Evolutionary conservation across 2,113 vertebrate genomes (phyloP).

Genomic region (Scytalopus superciliaris): DNA sequence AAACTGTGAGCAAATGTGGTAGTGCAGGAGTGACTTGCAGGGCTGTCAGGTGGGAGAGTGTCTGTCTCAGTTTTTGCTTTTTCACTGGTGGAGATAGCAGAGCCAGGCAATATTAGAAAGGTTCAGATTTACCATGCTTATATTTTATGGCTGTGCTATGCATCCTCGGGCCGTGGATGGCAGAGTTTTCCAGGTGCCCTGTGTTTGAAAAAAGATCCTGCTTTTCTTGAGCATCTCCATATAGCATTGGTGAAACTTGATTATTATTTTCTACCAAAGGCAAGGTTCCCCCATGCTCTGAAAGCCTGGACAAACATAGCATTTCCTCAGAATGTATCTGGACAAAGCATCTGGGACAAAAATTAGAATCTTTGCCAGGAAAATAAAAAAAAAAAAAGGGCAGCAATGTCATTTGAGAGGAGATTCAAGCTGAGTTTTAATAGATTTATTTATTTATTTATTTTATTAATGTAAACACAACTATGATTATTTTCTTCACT

Average conservation of each 20-base stretch:
- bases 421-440: not conserved
- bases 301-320: not conserved
- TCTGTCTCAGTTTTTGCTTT: not conserved
- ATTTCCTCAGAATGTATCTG: not conserved
- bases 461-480: not conserved
- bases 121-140: not conserved
- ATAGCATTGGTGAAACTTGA: not conserved
- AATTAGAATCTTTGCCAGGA: not conserved
- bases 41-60: not conserved
- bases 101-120: not conserved
- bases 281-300: not conserved
- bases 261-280: not conserved
- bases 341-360: not conserved
- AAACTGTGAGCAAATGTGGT: not conserved
- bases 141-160: not conserved
- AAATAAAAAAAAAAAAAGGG: not conserved
- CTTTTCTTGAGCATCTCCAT: not conserved
- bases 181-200: not conserved
- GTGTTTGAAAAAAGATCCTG: not conserved
- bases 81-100: not conserved
- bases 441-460: not conserved
- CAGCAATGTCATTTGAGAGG: not conserved
- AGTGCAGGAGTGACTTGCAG: not conserved
- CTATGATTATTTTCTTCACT: not conserved
- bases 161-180: not conserved